phyloP scores from a whole-genome alignment of 2,888 invertebrate genomes.

The Leptinotarsa haldemani region DNA sequence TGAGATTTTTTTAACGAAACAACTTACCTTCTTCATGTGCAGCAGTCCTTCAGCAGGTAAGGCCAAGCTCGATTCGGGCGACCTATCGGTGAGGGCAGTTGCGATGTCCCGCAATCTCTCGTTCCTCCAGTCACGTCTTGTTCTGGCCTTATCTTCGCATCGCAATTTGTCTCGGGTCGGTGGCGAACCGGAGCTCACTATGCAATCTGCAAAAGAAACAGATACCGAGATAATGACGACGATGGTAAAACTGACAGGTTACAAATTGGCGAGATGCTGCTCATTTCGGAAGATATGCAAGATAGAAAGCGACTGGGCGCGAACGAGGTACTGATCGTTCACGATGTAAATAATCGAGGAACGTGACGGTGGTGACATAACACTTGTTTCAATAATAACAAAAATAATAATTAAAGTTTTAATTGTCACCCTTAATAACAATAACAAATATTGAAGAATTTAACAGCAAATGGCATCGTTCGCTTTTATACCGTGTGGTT shows the following conservation, averaged over 20 bases:
- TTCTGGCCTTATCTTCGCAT: slow-evolving; percentile 78
- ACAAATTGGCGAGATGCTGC: neutral
- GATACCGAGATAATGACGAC: slow-evolving; percentile 5
- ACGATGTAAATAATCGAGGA: neutral
- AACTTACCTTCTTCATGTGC: slow-evolving; percentile 79
- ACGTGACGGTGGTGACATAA: no score
- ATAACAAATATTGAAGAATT: no score
- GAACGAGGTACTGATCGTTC: neutral
- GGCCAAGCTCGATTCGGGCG: slow-evolving; percentile 71
- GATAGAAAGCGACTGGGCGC: neutral
- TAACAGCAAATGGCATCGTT: no score
- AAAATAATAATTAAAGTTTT: no score
- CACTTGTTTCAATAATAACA: no score
- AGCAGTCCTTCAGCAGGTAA: slow-evolving; percentile 82
- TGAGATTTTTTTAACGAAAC: neutral
- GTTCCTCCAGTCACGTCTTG: slow-evolving; percentile 70
- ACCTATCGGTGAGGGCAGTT: slow-evolving; percentile 80
- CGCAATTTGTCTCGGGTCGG: slow-evolving; percentile 84
- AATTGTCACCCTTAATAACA: no score
- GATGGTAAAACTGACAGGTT: slow-evolving; percentile 13
- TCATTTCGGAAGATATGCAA: slow-evolving; percentile 13
- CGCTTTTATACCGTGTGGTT: no score
- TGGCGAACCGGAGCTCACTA: slow-evolving; percentile 81
- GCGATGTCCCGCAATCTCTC: slow-evolving; percentile 87
- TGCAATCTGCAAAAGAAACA: slow-evolving; percentile 57